Evolutionary conservation across 2,797 vertebrate genomes (phyloP).

Genomic region (Sylvilagus floridanus): DNA sequence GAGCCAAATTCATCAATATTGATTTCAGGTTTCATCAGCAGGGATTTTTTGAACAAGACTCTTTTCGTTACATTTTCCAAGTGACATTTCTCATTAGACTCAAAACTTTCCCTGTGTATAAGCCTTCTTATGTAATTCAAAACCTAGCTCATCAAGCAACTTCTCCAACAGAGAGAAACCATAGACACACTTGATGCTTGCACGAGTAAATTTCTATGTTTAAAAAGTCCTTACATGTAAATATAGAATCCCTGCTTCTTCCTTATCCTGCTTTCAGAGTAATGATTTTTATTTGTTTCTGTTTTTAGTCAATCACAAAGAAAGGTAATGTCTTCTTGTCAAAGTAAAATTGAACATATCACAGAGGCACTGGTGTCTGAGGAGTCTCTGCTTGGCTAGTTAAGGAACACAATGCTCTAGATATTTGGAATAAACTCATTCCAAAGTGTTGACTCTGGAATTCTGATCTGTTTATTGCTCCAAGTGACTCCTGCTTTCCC

Average conservation of each 20-base stretch:
- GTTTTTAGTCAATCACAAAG: constrained; percentile 13
- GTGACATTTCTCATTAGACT: constrained; percentile 77
- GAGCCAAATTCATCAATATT: constrained; percentile 76
- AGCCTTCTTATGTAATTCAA: constrained; percentile 60
- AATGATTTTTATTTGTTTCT: constrained; percentile 62
- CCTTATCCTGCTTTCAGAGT: not conserved
- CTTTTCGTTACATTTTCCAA: constrained; percentile 69
- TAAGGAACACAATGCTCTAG: not conserved
- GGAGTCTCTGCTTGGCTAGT: not conserved
- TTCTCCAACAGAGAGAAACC: constrained; percentile 46
- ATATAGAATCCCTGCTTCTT: not conserved
- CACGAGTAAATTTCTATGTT: constrained; percentile 34
- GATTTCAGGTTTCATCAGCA: constrained; percentile 70
- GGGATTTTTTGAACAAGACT: constrained; percentile 64
- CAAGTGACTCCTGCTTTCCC: not conserved
- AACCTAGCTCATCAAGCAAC: constrained; percentile 66
- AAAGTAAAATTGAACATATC: not conserved
- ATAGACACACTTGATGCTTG: not conserved
- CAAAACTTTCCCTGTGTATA: not conserved
- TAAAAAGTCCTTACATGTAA: not conserved
- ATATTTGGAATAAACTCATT: not conserved
- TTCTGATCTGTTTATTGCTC: not conserved
- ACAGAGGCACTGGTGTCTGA: not conserved
- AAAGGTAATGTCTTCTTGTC: not conserved
- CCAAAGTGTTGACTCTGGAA: not conserved